phyloP scores from a whole-genome alignment of 2,888 invertebrate species.

The Choristoneura rosaceana region DNA sequence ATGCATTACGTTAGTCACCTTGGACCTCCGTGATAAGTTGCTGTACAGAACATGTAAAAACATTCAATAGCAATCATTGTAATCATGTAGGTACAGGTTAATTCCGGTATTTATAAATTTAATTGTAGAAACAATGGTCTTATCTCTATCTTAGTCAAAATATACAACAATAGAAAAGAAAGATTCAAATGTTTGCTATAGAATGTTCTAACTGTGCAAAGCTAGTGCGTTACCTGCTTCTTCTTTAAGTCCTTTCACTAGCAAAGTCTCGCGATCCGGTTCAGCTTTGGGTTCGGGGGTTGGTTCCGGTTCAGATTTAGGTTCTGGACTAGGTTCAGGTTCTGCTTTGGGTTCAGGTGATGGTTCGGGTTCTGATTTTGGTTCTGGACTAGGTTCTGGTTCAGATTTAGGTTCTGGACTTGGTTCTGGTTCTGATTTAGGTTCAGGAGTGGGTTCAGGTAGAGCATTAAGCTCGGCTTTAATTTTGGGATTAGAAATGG shows the following conservation, averaged over 20 bases:
- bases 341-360: slow-evolving; percentile 66
- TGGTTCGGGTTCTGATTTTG: slow-evolving; percentile 70
- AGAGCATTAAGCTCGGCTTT: slow-evolving; percentile 69
- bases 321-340: slow-evolving; percentile 58
- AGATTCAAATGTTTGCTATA: slow-evolving; percentile 6
- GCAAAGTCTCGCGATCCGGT: slow-evolving; percentile 78
- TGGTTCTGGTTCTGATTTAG: slow-evolving; percentile 61
- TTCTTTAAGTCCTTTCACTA: slow-evolving; percentile 81
- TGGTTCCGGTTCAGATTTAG: slow-evolving; percentile 54
- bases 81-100: not conserved
- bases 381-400: slow-evolving; percentile 64
- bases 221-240: slow-evolving; percentile 81
- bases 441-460: slow-evolving; percentile 69
- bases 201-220: slow-evolving; percentile 56
- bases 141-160: not conserved
- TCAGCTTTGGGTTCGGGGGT: slow-evolving; percentile 63
- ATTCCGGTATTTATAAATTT: not conserved
- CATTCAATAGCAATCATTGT: slow-evolving; percentile 22
- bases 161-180: not conserved
- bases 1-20: slow-evolving; percentile 31
- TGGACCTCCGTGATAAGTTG: slow-evolving; percentile 29
- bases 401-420: slow-evolving; percentile 64
- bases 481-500: slow-evolving; percentile 58
- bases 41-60: slow-evolving; percentile 30
- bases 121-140: not conserved